Conservation (phyloP, 2,888 invertebrate species). For the Auanema freiburgensis region DNA sequence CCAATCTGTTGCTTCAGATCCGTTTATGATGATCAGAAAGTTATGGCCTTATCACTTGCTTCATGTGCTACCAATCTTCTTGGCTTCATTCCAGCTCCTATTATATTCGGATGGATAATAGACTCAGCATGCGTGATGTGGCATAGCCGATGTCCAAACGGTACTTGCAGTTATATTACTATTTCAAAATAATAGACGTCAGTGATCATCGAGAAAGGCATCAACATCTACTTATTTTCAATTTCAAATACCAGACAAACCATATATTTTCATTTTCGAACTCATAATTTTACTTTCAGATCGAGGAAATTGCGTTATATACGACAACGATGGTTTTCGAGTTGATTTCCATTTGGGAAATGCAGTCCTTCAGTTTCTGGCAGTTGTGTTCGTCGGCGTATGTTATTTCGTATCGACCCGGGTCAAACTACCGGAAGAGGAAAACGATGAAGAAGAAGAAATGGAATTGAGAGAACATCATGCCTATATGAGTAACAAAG, state of each 20-base stretch:
- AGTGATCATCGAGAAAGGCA: not conserved
- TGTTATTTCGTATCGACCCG: slow-evolving; percentile 41
- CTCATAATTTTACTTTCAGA: slow-evolving; percentile 24
- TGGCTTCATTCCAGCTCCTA: slow-evolving; percentile 57
- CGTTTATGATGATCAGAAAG: slow-evolving; percentile 52
- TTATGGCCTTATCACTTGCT: slow-evolving; percentile 52
- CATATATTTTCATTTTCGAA: not conserved
- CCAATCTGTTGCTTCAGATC: slow-evolving; percentile 29
- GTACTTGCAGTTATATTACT: slow-evolving; percentile 15
- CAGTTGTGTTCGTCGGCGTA: slow-evolving; percentile 36
- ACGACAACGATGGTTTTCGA: slow-evolving; percentile 49
- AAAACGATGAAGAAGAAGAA: slow-evolving; percentile 27
- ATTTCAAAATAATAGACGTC: not conserved
- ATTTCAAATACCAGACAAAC: slow-evolving; percentile 1
- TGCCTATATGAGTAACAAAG: not conserved
- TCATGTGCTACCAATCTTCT: slow-evolving; percentile 52
- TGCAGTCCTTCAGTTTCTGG: slow-evolving; percentile 40
- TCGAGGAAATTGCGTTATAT: slow-evolving; percentile 52
- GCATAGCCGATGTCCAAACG: slow-evolving; percentile 46
- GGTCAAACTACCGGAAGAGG: slow-evolving; percentile 45
- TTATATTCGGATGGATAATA: slow-evolving; percentile 51
- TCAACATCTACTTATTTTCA: not conserved
- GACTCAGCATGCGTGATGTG: slow-evolving; percentile 48
- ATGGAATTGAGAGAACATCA: slow-evolving; percentile 7
- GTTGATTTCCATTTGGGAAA: slow-evolving; percentile 48